Evolutionary conservation across 2,113 vertebrate species (phyloP).

Genomic region (Melospiza melodia): DNA sequence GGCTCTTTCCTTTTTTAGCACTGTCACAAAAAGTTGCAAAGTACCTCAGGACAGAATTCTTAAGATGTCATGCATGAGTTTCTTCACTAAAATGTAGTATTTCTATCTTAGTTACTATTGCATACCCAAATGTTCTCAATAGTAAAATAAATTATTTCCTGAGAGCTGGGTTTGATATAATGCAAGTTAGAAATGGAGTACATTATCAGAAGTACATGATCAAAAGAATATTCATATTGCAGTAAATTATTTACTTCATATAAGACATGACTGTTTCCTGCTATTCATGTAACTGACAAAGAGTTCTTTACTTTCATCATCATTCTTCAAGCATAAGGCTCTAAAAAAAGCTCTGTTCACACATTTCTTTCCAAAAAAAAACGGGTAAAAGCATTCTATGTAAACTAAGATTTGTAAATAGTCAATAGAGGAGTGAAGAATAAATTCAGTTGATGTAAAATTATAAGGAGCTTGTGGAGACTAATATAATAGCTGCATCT

Average conservation of each 20-base stretch:
- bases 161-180: background rate
- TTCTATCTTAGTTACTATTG: background rate
- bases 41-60: background rate
- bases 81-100: background rate
- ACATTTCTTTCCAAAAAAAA: background rate
- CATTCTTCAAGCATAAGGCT: background rate
- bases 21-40: background rate
- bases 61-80: background rate
- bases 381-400: background rate
- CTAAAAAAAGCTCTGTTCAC: background rate
- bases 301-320: background rate
- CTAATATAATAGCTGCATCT: background rate
- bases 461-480: background rate
- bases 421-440: background rate
- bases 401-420: background rate
- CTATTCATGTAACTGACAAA: background rate
- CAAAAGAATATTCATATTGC: background rate
- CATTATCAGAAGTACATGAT: background rate
- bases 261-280: background rate
- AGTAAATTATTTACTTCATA: background rate
- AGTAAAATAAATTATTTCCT: background rate
- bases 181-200: background rate
- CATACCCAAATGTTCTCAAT: background rate
- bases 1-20: background rate
- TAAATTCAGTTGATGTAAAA: background rate